phyloP scores from a whole-genome alignment of 2,113 vertebrate species.

The Marmota flaviventris region DNA sequence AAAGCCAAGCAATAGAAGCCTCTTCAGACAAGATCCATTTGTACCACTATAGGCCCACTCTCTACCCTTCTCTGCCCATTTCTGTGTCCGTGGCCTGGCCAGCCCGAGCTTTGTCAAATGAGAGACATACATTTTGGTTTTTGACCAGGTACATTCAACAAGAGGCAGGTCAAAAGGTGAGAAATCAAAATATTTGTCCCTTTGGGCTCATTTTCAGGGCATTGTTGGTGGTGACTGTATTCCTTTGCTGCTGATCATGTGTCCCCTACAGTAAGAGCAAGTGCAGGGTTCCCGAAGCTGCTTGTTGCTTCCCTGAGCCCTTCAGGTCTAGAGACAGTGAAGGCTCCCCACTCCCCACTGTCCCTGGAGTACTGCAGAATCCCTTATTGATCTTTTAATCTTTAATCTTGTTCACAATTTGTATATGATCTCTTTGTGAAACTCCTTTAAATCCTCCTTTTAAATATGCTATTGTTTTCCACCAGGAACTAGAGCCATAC shows the following conservation, averaged over 20 bases:
- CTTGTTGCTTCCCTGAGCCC: too few species aligned
- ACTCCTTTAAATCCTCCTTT: not conserved
- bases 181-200: not conserved
- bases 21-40: not conserved
- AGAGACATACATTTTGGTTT: not conserved
- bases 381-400: not conserved
- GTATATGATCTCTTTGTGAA: not conserved
- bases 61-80: not conserved
- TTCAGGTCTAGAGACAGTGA: not conserved
- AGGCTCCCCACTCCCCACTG: not conserved
- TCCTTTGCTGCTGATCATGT: not conserved
- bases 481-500: not conserved
- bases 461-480: not conserved
- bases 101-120: not conserved
- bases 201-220: not conserved
- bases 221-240: too few species aligned
- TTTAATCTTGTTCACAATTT: not conserved
- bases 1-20: not conserved
- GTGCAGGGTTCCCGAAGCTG: too few species aligned
- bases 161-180: not conserved
- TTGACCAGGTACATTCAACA: not conserved
- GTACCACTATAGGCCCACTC: too few species aligned
- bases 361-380: not conserved
- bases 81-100: not conserved
- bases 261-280: not conserved